Conservation (phyloP, 2,113 vertebrate genomes). For the Dicerorhinus sumatrensis region DNA sequence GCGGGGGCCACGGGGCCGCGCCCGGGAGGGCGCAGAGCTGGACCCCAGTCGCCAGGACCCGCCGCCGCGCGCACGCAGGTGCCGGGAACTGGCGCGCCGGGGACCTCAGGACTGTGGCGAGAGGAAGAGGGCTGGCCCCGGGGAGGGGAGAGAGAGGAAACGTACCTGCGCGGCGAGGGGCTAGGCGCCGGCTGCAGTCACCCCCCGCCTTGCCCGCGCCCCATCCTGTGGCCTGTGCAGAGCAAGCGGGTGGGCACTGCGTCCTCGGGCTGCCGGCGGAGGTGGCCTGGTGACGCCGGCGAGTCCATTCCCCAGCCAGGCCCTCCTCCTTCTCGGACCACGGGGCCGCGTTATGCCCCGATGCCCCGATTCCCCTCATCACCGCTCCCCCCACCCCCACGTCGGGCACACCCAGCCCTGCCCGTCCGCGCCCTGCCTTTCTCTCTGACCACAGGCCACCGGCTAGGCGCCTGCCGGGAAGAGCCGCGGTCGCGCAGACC, state of each 20-base stretch:
- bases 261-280: background rate
- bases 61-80: background rate
- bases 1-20: background rate
- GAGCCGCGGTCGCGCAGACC: background rate
- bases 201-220: background rate
- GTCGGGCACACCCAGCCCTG: conserved; percentile 38
- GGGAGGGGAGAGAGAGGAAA: background rate
- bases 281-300: background rate
- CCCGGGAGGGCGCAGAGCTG: background rate
- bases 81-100: rapidly evolving
- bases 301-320: background rate
- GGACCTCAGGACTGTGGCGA: too few relatives aligned
- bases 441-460: conserved; percentile 17
- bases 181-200: background rate
- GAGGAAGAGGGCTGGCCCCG: background rate
- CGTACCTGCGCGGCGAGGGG: conserved; percentile 16
- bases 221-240: background rate
- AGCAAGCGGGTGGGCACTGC: background rate
- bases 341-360: background rate
- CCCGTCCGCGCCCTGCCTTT: background rate
- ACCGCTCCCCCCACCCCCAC: too few relatives aligned
- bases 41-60: rapidly evolving
- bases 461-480: background rate
- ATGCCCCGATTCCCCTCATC: background rate
- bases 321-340: background rate